These are phyloP conservation scores for Oryzaephilus surinamensis DNA, from an alignment of 1,140 invertebrate genomes.

Conservation along the genomic window DNA sequence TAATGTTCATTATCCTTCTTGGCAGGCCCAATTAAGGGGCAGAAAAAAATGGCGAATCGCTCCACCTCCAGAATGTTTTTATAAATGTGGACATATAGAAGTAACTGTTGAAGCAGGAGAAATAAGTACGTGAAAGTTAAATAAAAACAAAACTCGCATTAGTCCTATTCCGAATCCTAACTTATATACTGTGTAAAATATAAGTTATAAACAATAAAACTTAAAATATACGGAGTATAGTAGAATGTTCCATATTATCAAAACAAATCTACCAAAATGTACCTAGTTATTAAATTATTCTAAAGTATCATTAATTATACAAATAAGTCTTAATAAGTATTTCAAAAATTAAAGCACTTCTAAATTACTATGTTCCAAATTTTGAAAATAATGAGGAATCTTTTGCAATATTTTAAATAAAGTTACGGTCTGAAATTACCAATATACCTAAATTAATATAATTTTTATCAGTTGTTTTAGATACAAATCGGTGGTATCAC, in stretches of 20 bases:
- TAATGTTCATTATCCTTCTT: slow-evolving; percentile 80
- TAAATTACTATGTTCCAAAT: no score
- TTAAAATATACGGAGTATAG: no score
- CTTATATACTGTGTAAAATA: no score
- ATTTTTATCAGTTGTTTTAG: slow-evolving; percentile 74
- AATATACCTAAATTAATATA: no score
- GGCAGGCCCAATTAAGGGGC: slow-evolving; percentile 87
- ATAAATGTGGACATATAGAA: slow-evolving; percentile 56
- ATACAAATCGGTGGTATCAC: slow-evolving; percentile 94
- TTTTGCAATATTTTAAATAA: no score
- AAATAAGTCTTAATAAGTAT: slow-evolving; percentile 4
- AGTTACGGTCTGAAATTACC: no score
- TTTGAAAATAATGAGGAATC: no score
- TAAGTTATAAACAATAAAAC: no score
- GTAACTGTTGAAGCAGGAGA: slow-evolving; percentile 74
- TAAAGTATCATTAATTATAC: not conserved
- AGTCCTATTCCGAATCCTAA: no score
- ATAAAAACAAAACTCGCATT: no score
- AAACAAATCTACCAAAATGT: not conserved
- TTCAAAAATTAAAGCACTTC: slow-evolving; percentile 9
- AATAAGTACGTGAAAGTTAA: no score
- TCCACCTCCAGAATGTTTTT: slow-evolving; percentile 81
- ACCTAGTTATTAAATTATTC: not conserved
- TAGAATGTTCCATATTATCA: not conserved
- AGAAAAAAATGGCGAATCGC: slow-evolving; percentile 77